Base-by-base conservation (phyloP, 2,888 invertebrate genomes). In the Pammene fasciana region DNA sequence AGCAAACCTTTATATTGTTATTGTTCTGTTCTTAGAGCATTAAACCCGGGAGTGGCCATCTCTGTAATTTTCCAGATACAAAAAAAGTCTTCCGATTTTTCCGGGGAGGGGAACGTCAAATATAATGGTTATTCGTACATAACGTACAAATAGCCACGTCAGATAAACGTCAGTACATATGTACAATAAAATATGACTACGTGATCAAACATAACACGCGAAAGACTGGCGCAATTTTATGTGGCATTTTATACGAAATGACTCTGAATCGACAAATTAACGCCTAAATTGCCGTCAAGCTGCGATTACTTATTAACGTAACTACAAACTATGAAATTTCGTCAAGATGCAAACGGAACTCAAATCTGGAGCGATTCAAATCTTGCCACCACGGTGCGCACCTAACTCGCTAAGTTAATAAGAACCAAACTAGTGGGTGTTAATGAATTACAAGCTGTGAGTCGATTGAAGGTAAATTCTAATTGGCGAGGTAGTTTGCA, bases 401-500 rank as follows among this genome's bases (percentile, higher is more conserved):
- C 34, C 56, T 68, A 64, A 68, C 68, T 65, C 14, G 43, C 57
- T 64, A 68, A 68, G 36, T 68, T 65, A 57, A 68, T 68, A 64
- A 68, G 57, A 64, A 57, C 52, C 36, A 41, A 36, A 59, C 45
- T 45, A 50, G 68, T 45, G 36, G 26, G 68, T 64, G 52, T 52
- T 68, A 18, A 45, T 14, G 18, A 36, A 5, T 36, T 57, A 43
- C 45, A 57, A 68, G 64, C 64, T 36, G 45, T 9, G 7, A 18
- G 13, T 57, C 9, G n/a, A 9, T n/a, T 7, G 45, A 10, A 59
- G 26, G 54, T 34, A 54, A 54, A 54, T n/a, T 34, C 13, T 13
- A 34, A 5, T 34, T 11, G 11, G 52, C 13, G 5, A 52, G 34
- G 13, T 52, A n/a, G n/a, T 52, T 13, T 46, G 14, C 1, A 46